Percentiles rank a stretch among this genome's conserved stretches.
Conservation (phyloP, 2,888 invertebrate species). For the Rotaria sp. region DNA sequence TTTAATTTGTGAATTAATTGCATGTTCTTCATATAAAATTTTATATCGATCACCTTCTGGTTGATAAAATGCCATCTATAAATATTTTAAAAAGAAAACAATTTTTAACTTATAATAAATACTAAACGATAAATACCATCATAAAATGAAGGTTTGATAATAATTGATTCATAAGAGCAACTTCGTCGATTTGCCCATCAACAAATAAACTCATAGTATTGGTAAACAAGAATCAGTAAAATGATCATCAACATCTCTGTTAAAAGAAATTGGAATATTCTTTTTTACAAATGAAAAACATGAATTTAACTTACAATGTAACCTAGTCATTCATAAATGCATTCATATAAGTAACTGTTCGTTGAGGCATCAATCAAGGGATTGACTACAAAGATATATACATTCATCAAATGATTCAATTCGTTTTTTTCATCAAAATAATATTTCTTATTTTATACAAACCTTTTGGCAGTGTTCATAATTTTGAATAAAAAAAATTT, state of each 20-base stretch:
- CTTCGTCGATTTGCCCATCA: constrained; percentile 56
- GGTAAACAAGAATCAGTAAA: constrained; percentile 47
- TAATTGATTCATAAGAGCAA: constrained; percentile 60
- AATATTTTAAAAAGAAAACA: constrained; percentile 38
- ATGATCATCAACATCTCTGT: constrained; percentile 47
- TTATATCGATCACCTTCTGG: constrained; percentile 59
- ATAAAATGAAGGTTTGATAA: constrained; percentile 61
- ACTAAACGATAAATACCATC: constrained; percentile 49
- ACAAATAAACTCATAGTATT: too few relatives aligned
- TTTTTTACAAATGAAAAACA: too few relatives aligned
- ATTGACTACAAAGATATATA: constrained; percentile 61
- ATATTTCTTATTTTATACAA: too few relatives aligned
- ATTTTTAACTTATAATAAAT: too few relatives aligned
- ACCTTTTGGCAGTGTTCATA: too few relatives aligned
- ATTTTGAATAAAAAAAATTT: too few relatives aligned
- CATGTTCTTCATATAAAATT: constrained; percentile 59
- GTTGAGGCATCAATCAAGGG: constrained; percentile 50
- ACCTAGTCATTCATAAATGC: too few relatives aligned
- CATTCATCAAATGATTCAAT: constrained; percentile 47
- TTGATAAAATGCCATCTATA: constrained; percentile 59
- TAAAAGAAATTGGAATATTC: too few relatives aligned
- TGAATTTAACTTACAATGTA: too few relatives aligned
- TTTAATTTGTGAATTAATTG: constrained; percentile 59
- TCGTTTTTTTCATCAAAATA: too few relatives aligned
- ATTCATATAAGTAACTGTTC: too few relatives aligned